Conservation (phyloP, 2,888 invertebrate genomes). For the Hyppa rectilinea region DNA sequence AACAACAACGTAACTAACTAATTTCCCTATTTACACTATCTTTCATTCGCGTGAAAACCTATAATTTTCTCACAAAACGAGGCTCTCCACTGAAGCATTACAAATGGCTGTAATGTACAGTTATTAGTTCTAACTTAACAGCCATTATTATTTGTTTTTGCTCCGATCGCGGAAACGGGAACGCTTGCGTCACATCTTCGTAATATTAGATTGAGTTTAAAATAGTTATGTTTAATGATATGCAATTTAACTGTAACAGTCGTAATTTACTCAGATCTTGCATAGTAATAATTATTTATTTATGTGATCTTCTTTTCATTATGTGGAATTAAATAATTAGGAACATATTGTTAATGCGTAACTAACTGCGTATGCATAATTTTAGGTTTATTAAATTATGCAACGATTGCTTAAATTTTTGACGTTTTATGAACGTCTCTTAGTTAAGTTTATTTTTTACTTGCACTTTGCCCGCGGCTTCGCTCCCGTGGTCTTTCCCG, state of each 20-base stretch:
- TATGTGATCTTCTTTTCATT: constrained; percentile 1
- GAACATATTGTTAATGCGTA: neutral
- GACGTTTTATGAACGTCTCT: neutral
- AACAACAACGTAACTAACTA: no score
- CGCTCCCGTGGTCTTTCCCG: no score
- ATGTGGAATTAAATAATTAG: neutral
- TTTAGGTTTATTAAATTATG: neutral
- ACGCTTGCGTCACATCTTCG: constrained; percentile 17
- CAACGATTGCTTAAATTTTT: neutral
- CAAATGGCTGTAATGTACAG: constrained; percentile 22
- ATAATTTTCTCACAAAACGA: constrained; percentile 29
- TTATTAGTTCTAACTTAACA: constrained; percentile 32
- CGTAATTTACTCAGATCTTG: constrained; percentile 8
- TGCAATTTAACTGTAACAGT: constrained; percentile 10
- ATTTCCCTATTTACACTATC: constrained; percentile 9
- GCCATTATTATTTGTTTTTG: constrained; percentile 33
- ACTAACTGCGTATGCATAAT: neutral
- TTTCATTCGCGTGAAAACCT: constrained; percentile 10
- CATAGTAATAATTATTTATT: constrained; percentile 6
- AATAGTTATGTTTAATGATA: constrained; percentile 30
- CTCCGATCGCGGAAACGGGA: constrained; percentile 24
- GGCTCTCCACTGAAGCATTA: constrained; percentile 9
- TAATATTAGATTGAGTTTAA: constrained; percentile 17
- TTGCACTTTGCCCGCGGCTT: no score
- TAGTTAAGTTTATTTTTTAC: no score